A percentile compares a stretch with the other conserved stretches of the same genome.
These are phyloP conservation scores for Bagarius yarrelli DNA, from an alignment of 2,113 vertebrate genomes.

Conservation along the genomic window DNA sequence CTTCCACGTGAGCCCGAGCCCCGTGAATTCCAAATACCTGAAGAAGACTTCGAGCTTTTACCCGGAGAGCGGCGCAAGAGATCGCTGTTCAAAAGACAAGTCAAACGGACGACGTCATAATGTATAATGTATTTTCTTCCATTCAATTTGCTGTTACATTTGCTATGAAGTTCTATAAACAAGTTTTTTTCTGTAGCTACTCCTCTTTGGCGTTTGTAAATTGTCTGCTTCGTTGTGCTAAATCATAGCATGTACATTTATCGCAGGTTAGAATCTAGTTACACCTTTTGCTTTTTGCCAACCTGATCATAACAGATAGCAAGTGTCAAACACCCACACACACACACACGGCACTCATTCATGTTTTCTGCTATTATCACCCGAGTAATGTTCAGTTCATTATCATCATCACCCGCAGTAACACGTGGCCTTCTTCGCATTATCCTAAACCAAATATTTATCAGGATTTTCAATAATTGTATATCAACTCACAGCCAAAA, in stretches of 20 bases:
- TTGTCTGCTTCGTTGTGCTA: slow-evolving; percentile 59
- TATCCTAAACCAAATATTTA: slow-evolving; percentile 81
- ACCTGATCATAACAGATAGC: slow-evolving; percentile 50
- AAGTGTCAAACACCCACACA: slow-evolving; percentile 24
- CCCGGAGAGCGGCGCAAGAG: slow-evolving; percentile 79
- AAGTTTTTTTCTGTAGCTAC: slow-evolving; percentile 41
- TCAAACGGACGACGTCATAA: slow-evolving; percentile 65
- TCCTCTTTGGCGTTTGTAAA: slow-evolving; percentile 64
- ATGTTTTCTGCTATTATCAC: slow-evolving; percentile 59
- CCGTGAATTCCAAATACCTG: slow-evolving; percentile 77
- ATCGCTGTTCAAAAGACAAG: slow-evolving; percentile 70
- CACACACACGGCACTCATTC: slow-evolving; percentile 46
- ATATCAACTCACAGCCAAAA: slow-evolving; percentile 84
- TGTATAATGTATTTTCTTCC: slow-evolving; percentile 27
- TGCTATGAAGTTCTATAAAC: slow-evolving; percentile 46
- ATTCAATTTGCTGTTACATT: slow-evolving; percentile 45
- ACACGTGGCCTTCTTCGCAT: slow-evolving; percentile 75
- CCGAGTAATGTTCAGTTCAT: slow-evolving; percentile 64
- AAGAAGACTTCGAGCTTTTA: slow-evolving; percentile 80
- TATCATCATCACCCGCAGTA: slow-evolving; percentile 68
- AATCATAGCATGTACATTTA: slow-evolving; percentile 5
- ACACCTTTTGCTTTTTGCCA: slow-evolving; percentile 17
- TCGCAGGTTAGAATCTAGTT: slow-evolving; percentile 11
- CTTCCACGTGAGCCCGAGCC: slow-evolving; percentile 79
- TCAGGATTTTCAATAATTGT: slow-evolving; percentile 67